Base-by-base conservation (phyloP, 2,888 invertebrate genomes). In the Strigamia crassipes region DNA sequence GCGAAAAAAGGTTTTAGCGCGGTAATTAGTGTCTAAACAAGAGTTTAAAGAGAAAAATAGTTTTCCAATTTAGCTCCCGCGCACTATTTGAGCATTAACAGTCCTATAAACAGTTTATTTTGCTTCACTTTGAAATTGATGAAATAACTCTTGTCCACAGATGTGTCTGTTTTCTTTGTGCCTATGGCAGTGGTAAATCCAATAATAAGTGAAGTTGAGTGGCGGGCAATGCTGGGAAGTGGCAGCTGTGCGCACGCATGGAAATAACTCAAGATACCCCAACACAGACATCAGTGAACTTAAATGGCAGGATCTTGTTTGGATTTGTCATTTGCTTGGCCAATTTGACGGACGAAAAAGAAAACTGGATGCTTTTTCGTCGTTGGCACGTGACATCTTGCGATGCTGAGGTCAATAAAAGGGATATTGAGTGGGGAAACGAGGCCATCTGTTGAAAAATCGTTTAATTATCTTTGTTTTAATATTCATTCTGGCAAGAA, bases 171-270 rank as follows among this genome's bases (percentile, higher is more conserved):
- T 73, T 73, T 73, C 73, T 73, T 73, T 73, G 27, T 73, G 73
- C 73, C 73, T 73, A 12, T 73, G 73, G 73, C 73, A 73, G 31
- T n/a, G 12, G 27, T 73, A 73, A 73, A 73, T 73, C 73, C 73
- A 73, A 73, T 73, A 73, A 73, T 73, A 73, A 73, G 73, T 73
- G 73, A 73, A 27, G 73, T 73, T 73, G 73, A 73, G 73, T 73
- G 73, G 73, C 73, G 73, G 73, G 27, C 73, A 31, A 27, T 73
- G 73, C 73, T 73, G 73, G 73, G 73, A 73, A 73, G 73, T 73
- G 73, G 73, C 73, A 73, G 73, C 73, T 73, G 73, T 73, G 73
- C 73, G 73, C 73, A 31, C 73, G 73, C 73, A 27, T 73, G 31
- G 73, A 27, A 73, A 73, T 73, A 73, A 73, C 73, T 73, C 27